phyloP scores from a whole-genome alignment of 2,113 vertebrate species.

The Lepisosteus oculatus region DNA sequence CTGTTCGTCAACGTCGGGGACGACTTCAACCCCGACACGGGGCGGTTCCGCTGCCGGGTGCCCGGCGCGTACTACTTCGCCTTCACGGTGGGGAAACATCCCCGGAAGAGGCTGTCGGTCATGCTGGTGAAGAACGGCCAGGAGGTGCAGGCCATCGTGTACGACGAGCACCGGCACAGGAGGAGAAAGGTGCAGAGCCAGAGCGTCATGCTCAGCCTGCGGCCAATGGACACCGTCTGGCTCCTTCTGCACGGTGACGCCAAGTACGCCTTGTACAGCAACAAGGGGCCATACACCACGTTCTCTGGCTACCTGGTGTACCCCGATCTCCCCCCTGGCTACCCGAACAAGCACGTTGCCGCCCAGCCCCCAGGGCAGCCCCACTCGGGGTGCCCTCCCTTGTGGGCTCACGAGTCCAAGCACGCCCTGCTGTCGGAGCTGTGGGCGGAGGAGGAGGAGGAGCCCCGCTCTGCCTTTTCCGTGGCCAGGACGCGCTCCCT shows the following conservation, averaged over 20 bases:
- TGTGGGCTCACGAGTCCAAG: conserved; percentile 9
- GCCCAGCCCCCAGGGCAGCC: conserved; percentile 21
- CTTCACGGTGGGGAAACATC: conserved; percentile 68
- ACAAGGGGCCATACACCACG: conserved; percentile 64
- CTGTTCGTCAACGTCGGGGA: conserved; percentile 63
- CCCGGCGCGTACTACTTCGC: conserved; percentile 70
- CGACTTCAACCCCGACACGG: conserved; percentile 65
- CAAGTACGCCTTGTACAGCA: conserved; percentile 69
- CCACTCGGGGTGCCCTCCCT: conserved; percentile 44
- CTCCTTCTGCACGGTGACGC: conserved; percentile 58
- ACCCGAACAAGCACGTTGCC: conserved; percentile 57
- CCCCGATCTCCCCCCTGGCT: conserved; percentile 41
- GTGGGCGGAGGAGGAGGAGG: conserved; percentile 24
- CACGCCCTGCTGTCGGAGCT: background rate
- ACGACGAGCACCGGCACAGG: conserved; percentile 59
- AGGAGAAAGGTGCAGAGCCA: conserved; percentile 71
- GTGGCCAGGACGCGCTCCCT: conserved; percentile 61
- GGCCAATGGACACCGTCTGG: conserved; percentile 64
- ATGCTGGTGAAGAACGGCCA: conserved; percentile 69
- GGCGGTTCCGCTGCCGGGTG: conserved; percentile 64
- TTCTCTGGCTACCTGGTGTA: conserved; percentile 73
- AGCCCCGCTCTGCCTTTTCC: conserved; percentile 66
- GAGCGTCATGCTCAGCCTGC: conserved; percentile 63
- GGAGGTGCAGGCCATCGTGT: conserved; percentile 70
- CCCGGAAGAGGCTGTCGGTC: conserved; percentile 69